phyloP scores from a whole-genome alignment of 2,888 invertebrate genomes.

The Quadroppia sp. region DNA sequence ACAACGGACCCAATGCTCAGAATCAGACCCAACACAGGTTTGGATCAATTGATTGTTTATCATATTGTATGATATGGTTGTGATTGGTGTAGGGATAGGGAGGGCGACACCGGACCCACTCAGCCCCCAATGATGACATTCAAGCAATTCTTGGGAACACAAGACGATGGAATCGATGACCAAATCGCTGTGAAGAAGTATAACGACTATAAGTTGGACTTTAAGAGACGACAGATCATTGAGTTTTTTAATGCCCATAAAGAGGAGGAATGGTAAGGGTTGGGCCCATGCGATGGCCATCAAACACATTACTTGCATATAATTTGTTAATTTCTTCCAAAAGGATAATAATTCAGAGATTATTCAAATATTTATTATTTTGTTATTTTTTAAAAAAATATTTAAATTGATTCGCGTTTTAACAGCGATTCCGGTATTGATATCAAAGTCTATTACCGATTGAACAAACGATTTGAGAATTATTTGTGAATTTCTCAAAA shows the following conservation, averaged over 20 bases:
- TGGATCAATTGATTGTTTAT: background rate
- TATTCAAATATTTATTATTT: background rate
- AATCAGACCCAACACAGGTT: conserved; percentile 26
- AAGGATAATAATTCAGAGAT: conserved; percentile 33
- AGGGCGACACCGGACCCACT: conserved; percentile 60
- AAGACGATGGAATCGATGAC: conserved; percentile 96
- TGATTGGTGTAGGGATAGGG: conserved; percentile 40
- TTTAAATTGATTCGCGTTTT: conserved; percentile 10
- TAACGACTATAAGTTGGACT: conserved; percentile 97
- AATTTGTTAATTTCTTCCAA: conserved; percentile 32
- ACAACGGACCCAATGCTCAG: conserved; percentile 19
- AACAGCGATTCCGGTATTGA: conserved; percentile 29
- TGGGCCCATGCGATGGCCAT: background rate
- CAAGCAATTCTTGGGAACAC: conserved; percentile 90
- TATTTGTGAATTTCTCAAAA: conserved; percentile 20
- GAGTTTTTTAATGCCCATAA: conserved; percentile 99
- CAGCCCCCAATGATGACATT: conserved; percentile 95
- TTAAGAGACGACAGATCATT: conserved; percentile 89
- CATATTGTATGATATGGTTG: too few relatives aligned
- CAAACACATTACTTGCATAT: background rate
- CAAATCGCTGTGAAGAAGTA: conserved; percentile 94
- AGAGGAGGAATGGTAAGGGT: conserved; percentile 96
- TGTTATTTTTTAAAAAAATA: background rate
- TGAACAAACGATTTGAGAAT: conserved; percentile 16
- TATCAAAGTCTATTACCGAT: background rate